Percentiles rank a stretch among this genome's conserved stretches.
phyloP scores from a whole-genome alignment of 1,140 invertebrate species.

The Drosophila tsacasi region DNA sequence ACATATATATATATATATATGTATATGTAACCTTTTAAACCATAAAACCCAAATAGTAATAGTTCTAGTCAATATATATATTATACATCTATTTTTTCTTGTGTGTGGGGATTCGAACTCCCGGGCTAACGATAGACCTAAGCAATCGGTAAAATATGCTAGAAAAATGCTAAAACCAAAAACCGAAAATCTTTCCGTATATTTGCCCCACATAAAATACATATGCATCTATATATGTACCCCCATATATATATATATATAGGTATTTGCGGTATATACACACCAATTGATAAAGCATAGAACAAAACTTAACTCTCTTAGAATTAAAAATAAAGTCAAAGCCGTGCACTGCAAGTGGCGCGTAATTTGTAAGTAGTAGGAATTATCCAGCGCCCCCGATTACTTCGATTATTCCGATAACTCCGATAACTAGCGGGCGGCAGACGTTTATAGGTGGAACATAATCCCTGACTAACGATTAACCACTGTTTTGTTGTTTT shows the following conservation, averaged over 20 bases:
- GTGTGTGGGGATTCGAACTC: conserved; percentile 44
- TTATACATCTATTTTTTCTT: conserved; percentile 39
- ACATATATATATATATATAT: conserved; percentile 1
- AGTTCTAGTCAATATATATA: conserved; percentile 31
- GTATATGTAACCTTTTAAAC: conserved; percentile 44
- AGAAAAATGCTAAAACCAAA: conserved; percentile 11
- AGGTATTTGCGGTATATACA: conserved; percentile 3
- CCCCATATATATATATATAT: conserved; percentile 5
- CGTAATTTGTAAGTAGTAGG: conserved; percentile 66
- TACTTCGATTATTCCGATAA: conserved; percentile 6
- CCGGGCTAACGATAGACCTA: conserved; percentile 34
- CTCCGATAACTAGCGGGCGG: conserved; percentile 4
- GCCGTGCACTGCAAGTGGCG: conserved; percentile 67
- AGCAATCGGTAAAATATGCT: conserved; percentile 23
- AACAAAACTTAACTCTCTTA: conserved; percentile 23
- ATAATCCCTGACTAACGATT: conserved; percentile 46
- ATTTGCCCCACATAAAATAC: conserved; percentile 25
- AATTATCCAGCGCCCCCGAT: conserved; percentile 60
- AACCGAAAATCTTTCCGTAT: conserved; percentile 11
- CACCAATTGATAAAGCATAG: conserved; percentile 18
- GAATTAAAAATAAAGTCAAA: conserved; percentile 34
- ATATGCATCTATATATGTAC: conserved; percentile 9
- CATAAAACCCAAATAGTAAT: conserved; percentile 22
- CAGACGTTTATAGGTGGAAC: conserved; percentile 30
- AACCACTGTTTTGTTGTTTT: conserved; percentile 65